These are phyloP conservation scores for Crematogaster levior DNA, from an alignment of 2,888 invertebrate genomes.

Conservation along the genomic window DNA sequence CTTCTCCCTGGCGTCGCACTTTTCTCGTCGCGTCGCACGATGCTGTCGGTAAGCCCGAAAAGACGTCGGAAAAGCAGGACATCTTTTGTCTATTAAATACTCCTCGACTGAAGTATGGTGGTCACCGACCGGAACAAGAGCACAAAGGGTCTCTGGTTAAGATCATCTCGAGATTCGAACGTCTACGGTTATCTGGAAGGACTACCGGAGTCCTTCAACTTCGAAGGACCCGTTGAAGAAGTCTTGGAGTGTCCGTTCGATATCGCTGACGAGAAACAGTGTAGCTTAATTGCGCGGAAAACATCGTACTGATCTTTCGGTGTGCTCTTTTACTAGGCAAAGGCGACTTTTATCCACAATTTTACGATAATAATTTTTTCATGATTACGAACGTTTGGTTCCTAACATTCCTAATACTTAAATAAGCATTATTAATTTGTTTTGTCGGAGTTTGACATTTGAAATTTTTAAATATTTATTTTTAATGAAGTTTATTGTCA, in stretches of 20 bases:
- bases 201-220: slow-evolving; percentile 55
- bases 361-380: not conserved
- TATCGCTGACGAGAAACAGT: slow-evolving; percentile 69
- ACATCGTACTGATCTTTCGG: slow-evolving; percentile 15
- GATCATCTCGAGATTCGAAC: slow-evolving; percentile 63
- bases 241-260: slow-evolving; percentile 62
- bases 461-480: not conserved
- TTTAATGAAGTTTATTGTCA: not conserved
- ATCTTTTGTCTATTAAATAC: slow-evolving; percentile 69
- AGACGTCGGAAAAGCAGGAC: slow-evolving; percentile 55
- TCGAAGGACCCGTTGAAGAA: slow-evolving; percentile 59
- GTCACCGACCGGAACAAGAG: slow-evolving; percentile 36
- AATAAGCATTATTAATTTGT: not conserved
- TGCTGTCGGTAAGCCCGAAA: slow-evolving; percentile 35
- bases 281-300: slow-evolving; percentile 66
- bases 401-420: not conserved
- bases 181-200: slow-evolving; percentile 51
- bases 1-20: slow-evolving; percentile 37
- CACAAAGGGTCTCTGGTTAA: slow-evolving; percentile 68
- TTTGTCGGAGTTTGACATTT: not conserved
- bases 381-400: slow-evolving; percentile 2
- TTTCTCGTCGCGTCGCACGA: slow-evolving; percentile 27
- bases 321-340: not conserved
- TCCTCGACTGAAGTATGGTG: slow-evolving; percentile 52
- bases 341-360: not conserved